Evolutionary conservation across 2,888 invertebrate genomes (phyloP).

Genomic region (Diachrysia chrysitis): DNA sequence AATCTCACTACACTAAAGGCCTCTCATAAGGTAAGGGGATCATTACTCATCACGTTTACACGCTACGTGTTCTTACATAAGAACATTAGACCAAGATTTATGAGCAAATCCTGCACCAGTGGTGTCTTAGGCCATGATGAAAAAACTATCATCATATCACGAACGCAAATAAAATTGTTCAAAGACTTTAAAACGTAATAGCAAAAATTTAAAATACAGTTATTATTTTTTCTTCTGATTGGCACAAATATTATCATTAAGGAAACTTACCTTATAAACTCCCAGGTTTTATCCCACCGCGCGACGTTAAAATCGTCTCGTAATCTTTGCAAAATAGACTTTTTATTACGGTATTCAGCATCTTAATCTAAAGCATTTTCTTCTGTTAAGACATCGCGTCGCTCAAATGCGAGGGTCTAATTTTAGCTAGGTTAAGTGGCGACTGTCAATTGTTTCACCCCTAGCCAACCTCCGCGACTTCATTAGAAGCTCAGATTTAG

Average conservation of each 20-base stretch:
- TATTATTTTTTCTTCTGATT: too few species aligned
- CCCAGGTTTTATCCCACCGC: background rate
- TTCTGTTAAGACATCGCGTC: background rate
- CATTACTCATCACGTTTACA: constrained; percentile 1
- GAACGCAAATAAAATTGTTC: too few species aligned
- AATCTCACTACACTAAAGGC: background rate
- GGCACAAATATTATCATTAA: background rate
- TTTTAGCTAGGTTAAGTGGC: background rate
- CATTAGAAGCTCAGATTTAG: background rate
- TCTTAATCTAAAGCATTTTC: background rate
- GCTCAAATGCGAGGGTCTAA: background rate
- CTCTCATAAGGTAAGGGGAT: constrained; percentile 4
- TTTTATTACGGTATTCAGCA: background rate
- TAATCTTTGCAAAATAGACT: background rate
- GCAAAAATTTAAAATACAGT: too few species aligned
- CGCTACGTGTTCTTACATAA: background rate
- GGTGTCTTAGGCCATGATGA: background rate
- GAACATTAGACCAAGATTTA: constrained; percentile 2
- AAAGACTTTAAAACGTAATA: too few species aligned
- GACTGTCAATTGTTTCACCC: background rate
- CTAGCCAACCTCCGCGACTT: background rate
- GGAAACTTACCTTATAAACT: background rate
- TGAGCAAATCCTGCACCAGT: background rate
- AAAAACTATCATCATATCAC: too few species aligned
- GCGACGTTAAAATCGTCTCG: background rate